These are phyloP conservation scores for Epizoanthus rinbou DNA, from an alignment of 92 coral and sea anemone genomes.

Conservation along the genomic window DNA sequence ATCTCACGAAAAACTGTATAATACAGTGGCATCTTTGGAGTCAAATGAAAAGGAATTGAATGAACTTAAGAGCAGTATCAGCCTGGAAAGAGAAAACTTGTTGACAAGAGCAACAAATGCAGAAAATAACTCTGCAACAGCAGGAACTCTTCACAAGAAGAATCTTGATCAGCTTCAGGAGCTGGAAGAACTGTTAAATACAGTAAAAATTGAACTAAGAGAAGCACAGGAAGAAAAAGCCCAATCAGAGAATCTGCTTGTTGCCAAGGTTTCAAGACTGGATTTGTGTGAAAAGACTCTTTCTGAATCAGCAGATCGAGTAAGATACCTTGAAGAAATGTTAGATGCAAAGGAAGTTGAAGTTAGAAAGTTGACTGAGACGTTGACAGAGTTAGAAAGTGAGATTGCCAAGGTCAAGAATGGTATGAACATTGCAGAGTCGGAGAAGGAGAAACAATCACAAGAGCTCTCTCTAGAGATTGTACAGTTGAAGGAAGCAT, in stretches of 20 bases:
- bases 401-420: constrained; percentile 22
- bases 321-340: constrained; percentile 24
- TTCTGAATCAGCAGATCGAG: constrained; percentile 53
- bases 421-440: background rate
- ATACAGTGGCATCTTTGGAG: constrained; percentile 16
- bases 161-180: constrained; percentile 21
- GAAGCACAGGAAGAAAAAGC: constrained; percentile 18
- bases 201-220: constrained; percentile 12
- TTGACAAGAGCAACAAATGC: constrained; percentile 33
- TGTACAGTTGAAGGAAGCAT: constrained; percentile 16
- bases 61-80: constrained; percentile 24
- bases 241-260: constrained; percentile 49
- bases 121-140: too few relatives aligned
- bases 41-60: constrained; percentile 35
- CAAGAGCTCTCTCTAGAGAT: constrained; percentile 27
- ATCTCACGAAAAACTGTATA: background rate
- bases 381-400: background rate
- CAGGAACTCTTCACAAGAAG: background rate
- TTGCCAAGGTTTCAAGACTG: constrained; percentile 45
- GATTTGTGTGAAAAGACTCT: constrained; percentile 29
- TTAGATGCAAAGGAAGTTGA: constrained; percentile 40
- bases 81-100: constrained; percentile 31
- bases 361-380: background rate
- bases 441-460: constrained; percentile 40
- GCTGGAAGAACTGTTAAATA: constrained; percentile 20